Conservation (phyloP, 2,113 vertebrate species). For the Arizona elegans region DNA sequence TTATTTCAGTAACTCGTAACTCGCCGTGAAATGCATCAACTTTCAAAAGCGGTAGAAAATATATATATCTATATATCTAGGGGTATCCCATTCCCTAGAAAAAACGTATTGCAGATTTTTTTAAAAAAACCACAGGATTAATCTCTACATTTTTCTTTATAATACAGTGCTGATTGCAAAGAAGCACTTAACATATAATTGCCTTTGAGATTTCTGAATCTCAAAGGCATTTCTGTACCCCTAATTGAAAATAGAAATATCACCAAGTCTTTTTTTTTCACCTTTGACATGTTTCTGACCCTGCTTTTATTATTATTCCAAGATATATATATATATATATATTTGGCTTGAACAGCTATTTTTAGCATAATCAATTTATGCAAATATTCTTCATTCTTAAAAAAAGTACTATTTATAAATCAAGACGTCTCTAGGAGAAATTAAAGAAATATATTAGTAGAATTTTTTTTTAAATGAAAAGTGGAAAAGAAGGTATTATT, state of each 20-base stretch:
- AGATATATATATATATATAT: no score
- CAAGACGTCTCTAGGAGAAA: background rate
- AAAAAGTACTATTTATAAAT: background rate
- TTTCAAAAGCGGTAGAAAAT: background rate
- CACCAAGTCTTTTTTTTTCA: background rate
- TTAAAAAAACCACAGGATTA: background rate
- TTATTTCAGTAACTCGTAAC: background rate
- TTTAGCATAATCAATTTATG: background rate
- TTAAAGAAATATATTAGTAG: background rate
- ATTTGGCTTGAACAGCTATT: background rate
- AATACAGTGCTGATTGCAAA: background rate
- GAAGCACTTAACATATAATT: background rate
- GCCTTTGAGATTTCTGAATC: background rate
- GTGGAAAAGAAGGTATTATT: background rate
- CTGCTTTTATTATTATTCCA: background rate
- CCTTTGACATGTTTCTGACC: background rate
- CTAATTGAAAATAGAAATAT: background rate
- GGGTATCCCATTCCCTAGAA: background rate
- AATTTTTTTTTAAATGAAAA: background rate
- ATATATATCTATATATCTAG: no score
- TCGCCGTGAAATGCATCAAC: background rate
- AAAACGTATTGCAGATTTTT: background rate
- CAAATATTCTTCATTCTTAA: background rate
- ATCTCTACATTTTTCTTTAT: background rate
- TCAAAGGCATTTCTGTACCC: background rate